Conservation (phyloP, 2,113 vertebrate species). For the Malurus elegans region DNA sequence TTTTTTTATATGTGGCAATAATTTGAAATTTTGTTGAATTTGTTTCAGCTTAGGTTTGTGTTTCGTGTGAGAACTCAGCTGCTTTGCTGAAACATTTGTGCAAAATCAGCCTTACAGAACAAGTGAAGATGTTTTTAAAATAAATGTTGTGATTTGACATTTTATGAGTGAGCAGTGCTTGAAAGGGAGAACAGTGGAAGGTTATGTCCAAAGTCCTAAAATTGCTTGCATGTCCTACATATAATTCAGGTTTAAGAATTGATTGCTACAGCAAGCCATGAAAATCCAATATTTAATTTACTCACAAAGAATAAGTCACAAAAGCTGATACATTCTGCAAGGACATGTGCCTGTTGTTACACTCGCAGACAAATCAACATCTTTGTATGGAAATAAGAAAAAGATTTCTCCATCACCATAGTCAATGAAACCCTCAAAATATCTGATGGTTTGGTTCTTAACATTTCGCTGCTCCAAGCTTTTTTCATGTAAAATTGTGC, state of each 20-base stretch:
- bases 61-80: neutral
- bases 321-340: neutral
- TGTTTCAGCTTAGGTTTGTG: neutral
- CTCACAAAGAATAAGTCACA: conserved; percentile 6
- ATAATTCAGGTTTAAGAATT: neutral
- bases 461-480: neutral
- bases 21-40: neutral
- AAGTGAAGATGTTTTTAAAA: neutral
- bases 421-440: neutral
- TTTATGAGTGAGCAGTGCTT: neutral
- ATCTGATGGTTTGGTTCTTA: neutral
- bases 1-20: neutral
- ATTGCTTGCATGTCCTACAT: neutral
- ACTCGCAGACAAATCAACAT: neutral
- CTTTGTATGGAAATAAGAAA: neutral
- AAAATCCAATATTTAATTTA: conserved; percentile 54
- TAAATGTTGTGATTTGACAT: neutral
- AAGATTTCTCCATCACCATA: neutral
- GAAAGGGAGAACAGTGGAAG: neutral
- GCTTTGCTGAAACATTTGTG: neutral
- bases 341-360: neutral
- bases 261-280: neutral
- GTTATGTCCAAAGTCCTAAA: neutral
- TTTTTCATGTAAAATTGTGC: neutral
- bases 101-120: neutral